These are phyloP conservation scores for Tiaroga cobitis DNA, from an alignment of 2,797 vertebrate species.

Conservation along the genomic window DNA sequence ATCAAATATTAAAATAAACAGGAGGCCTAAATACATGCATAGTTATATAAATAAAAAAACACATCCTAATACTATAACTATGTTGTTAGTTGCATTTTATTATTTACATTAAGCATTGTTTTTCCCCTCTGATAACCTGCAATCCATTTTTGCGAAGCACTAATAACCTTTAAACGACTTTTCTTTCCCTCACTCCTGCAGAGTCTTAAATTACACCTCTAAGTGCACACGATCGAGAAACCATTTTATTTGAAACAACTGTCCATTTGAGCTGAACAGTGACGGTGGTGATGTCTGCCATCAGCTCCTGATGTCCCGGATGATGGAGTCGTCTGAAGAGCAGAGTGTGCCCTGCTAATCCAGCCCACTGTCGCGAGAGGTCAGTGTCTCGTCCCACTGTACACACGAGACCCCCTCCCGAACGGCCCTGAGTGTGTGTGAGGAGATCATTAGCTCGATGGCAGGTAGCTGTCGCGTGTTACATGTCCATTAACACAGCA, in stretches of 20 bases:
- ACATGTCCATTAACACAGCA: constrained; percentile 28
- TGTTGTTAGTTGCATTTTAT: not conserved
- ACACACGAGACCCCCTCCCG: not conserved
- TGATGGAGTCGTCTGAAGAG: not conserved
- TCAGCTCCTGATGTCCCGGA: not conserved
- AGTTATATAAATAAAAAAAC: no score
- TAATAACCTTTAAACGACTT: constrained; percentile 51
- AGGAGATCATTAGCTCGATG: constrained; percentile 35
- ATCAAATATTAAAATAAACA: not conserved
- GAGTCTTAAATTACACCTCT: constrained; percentile 29
- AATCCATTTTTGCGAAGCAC: not conserved
- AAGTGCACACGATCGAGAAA: constrained; percentile 31
- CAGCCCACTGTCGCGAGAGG: not conserved
- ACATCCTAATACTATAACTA: not conserved
- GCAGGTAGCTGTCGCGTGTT: constrained; percentile 28
- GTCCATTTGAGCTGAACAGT: not conserved
- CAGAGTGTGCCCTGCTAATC: not conserved
- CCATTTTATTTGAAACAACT: constrained; percentile 30
- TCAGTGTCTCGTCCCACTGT: not conserved
- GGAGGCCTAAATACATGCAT: not conserved
- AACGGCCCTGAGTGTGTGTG: constrained; percentile 1
- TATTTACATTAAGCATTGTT: not conserved
- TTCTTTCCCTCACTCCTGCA: constrained; percentile 45
- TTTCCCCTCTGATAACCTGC: not conserved
- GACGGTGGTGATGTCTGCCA: not conserved